A percentile compares a stretch with the other conserved stretches of the same genome.
Evolutionary conservation across 1,140 invertebrate genomes (phyloP).

Genomic region (Oryctes rhinoceros): DNA sequence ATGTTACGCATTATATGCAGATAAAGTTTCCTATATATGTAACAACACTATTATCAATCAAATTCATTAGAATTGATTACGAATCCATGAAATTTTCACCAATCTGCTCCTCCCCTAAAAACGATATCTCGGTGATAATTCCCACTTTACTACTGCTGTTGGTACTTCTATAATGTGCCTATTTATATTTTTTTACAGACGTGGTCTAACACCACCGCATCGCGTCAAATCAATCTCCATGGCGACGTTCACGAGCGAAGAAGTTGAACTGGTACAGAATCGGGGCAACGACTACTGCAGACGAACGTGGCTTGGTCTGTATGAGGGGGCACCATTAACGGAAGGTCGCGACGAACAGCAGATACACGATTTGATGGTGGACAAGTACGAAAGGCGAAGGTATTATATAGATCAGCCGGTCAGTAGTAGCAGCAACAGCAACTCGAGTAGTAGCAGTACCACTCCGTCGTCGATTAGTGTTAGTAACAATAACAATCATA

Average conservation of each 20-base stretch:
- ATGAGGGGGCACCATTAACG: constrained; percentile 67
- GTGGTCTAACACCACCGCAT: constrained; percentile 96
- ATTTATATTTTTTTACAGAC: constrained; percentile 71
- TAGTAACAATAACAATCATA: constrained; percentile 2
- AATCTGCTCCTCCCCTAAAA: background rate
- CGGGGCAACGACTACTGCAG: constrained; percentile 94
- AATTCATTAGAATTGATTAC: background rate
- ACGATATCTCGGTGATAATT: background rate
- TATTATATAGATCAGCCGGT: constrained; percentile 56
- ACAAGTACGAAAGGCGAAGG: constrained; percentile 93
- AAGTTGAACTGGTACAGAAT: constrained; percentile 90
- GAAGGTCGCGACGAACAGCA: constrained; percentile 87
- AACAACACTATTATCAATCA: too few species aligned
- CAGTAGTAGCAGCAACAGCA: background rate
- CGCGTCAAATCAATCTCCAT: constrained; percentile 98
- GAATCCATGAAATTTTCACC: background rate
- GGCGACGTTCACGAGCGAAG: constrained; percentile 96
- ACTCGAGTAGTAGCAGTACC: background rate
- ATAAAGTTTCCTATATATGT: too few species aligned
- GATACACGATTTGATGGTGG: constrained; percentile 89
- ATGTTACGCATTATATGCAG: too few species aligned
- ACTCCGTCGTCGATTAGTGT: background rate
- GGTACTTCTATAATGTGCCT: background rate
- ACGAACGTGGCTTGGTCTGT: constrained; percentile 89
- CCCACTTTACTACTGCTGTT: background rate